A percentile compares a stretch with the other conserved stretches of the same genome.
phyloP scores from a whole-genome alignment of 2,888 invertebrate species.

The Euzophera pinguis region DNA sequence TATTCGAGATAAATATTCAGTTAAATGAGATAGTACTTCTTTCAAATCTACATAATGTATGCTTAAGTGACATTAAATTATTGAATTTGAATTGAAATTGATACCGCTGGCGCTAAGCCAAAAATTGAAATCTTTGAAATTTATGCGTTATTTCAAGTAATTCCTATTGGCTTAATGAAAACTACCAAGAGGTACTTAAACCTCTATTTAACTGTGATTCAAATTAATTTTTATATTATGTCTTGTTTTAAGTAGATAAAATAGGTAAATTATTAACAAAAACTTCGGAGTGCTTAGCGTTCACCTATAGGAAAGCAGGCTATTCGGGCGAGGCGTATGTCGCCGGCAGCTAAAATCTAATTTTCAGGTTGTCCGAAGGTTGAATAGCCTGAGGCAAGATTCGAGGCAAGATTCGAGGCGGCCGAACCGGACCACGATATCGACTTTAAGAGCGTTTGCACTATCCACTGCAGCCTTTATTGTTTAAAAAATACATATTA shows the following conservation, averaged over 20 bases:
- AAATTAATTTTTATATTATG: too few species aligned
- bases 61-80: neutral
- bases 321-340: conserved; percentile 41
- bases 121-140: neutral
- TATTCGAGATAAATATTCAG: too few species aligned
- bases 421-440: conserved; percentile 19
- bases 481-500: too few species aligned
- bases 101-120: neutral
- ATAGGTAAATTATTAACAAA: too few species aligned
- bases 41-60: too few species aligned
- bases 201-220: too few species aligned
- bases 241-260: too few species aligned
- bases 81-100: neutral
- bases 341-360: conserved; percentile 61
- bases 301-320: neutral
- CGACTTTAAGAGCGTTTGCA: conserved; percentile 39
- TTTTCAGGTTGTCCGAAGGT: conserved; percentile 63
- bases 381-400: conserved; percentile 36
- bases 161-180: too few species aligned
- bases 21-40: too few species aligned
- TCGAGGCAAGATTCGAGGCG: conserved; percentile 8
- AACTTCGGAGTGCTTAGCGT: neutral
- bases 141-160: too few species aligned
- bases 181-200: too few species aligned
- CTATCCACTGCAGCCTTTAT: too few species aligned